These are phyloP conservation scores for Tympanoctomys barrerae DNA, from an alignment of 2,797 vertebrate species.

Conservation along the genomic window DNA sequence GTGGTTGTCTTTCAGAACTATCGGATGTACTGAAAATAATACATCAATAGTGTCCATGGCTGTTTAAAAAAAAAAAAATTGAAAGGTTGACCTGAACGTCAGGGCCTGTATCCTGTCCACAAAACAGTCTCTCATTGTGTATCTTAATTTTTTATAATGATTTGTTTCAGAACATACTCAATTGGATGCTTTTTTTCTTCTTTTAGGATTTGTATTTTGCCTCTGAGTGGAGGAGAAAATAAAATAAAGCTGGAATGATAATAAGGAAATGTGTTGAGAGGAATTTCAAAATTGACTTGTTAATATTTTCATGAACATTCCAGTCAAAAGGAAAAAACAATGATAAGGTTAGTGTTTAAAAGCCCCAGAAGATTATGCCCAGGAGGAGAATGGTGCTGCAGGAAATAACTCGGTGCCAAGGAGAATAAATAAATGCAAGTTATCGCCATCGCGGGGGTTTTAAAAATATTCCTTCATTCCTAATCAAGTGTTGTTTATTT, in stretches of 20 bases:
- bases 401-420: neutral
- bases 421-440: neutral
- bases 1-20: neutral
- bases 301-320: neutral
- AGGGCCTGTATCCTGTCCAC: too few species aligned
- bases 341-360: neutral
- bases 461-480: neutral
- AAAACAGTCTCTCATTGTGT: neutral
- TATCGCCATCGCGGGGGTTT: neutral
- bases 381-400: neutral
- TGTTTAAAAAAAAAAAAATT: neutral
- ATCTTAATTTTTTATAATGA: neutral
- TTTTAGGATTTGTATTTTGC: neutral
- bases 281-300: neutral
- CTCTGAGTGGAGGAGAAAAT: neutral
- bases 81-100: neutral
- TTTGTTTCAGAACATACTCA: neutral
- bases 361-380: rapidly evolving
- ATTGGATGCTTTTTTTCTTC: neutral
- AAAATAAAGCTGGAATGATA: neutral
- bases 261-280: neutral
- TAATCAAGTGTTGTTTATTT: neutral
- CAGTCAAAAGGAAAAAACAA: neutral
- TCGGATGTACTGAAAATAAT: neutral
- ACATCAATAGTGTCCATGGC: neutral